Conservation (phyloP, 2,113 vertebrate species). For the Muntiacus reevesi region DNA sequence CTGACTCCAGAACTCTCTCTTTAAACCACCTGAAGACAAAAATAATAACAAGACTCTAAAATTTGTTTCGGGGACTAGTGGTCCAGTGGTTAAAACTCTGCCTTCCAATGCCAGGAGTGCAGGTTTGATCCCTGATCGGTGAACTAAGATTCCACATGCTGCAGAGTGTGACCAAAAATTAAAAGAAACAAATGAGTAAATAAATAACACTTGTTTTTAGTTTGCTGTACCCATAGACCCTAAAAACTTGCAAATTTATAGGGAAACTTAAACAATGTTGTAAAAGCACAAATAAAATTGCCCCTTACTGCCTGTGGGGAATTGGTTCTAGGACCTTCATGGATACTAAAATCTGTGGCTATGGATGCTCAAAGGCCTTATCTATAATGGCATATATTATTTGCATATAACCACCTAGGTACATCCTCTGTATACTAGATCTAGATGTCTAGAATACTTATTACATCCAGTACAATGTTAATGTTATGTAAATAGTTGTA, state of each 20-base stretch:
- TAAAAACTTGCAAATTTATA: not conserved
- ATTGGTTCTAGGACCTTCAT: not conserved
- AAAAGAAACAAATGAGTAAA: not conserved
- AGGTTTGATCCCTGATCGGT: rapidly evolving
- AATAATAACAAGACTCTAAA: not conserved
- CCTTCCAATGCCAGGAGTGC: not conserved
- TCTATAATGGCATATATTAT: not conserved
- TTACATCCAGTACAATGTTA: not conserved
- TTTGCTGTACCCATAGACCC: not conserved
- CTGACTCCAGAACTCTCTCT: not conserved
- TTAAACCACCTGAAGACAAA: not conserved
- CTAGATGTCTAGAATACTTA: not conserved
- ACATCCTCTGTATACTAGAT: not conserved
- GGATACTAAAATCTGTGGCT: not conserved
- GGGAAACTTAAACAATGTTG: not conserved
- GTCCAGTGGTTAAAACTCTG: not conserved
- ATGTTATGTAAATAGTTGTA: not conserved
- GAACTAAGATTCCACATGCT: not conserved
- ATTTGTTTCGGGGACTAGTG: not conserved
- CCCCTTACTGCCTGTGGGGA: not conserved
- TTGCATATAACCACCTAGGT: not conserved
- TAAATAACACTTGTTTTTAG: not conserved
- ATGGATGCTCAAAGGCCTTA: not conserved
- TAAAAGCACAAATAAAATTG: not conserved
- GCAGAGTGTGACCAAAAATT: not conserved